Percentiles rank a stretch among this genome's conserved stretches.
These are phyloP conservation scores for Epizoanthus fatuus DNA, from an alignment of 92 coral and sea anemone species.

Conservation along the genomic window DNA sequence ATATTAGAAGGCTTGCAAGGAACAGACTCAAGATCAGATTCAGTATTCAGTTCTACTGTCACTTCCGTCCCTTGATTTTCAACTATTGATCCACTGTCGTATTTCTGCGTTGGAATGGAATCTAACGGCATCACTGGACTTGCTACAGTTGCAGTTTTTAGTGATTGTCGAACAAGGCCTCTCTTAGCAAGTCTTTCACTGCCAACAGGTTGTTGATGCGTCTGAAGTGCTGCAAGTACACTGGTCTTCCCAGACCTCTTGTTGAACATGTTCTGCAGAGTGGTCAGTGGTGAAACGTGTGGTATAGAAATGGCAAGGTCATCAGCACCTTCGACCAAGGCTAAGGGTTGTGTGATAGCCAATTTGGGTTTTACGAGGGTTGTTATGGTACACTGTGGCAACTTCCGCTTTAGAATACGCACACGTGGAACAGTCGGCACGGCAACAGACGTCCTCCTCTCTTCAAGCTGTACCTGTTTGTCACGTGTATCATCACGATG, in stretches of 20 bases:
- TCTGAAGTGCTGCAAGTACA: neutral
- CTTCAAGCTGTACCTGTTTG: neutral
- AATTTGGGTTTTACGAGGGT: neutral
- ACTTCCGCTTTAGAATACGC: slow-evolving; percentile 4
- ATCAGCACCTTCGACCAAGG: neutral
- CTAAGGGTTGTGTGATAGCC: neutral
- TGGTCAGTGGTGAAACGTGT: slow-evolving; percentile 19
- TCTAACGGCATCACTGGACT: neutral
- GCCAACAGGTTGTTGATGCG: neutral
- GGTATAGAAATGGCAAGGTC: neutral
- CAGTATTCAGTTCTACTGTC: neutral
- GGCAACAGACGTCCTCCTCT: neutral
- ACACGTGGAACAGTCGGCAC: neutral
- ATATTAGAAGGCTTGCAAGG: slow-evolving; percentile 1
- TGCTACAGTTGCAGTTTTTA: slow-evolving; percentile 10
- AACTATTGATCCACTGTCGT: neutral
- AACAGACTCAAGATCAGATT: neutral
- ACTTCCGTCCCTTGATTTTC: neutral
- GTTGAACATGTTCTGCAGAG: slow-evolving; percentile 9
- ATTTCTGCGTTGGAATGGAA: neutral
- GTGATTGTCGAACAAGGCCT: slow-evolving; percentile 64
- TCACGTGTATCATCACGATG: neutral
- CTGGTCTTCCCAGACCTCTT: neutral
- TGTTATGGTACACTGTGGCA: neutral
- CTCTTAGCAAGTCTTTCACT: slow-evolving; percentile 45